These are phyloP conservation scores for Coregonus suidteri DNA, from an alignment of 2,797 vertebrate species.

Conservation along the genomic window DNA sequence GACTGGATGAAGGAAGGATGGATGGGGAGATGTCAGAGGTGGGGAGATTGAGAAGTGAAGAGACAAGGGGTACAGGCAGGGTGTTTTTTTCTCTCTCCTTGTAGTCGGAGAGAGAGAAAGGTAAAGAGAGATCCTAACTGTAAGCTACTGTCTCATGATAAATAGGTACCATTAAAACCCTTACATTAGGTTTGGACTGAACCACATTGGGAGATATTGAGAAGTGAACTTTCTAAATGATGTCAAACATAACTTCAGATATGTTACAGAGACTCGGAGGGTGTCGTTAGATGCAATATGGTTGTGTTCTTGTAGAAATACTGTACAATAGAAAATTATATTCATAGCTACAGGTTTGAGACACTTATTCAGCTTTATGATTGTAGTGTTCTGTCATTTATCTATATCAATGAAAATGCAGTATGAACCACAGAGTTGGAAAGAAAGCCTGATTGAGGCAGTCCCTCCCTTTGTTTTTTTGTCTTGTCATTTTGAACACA, in stretches of 20 bases:
- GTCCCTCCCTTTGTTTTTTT: too few relatives aligned
- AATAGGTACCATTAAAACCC: slow-evolving; percentile 50
- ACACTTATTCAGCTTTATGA: background rate
- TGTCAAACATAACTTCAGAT: slow-evolving; percentile 6
- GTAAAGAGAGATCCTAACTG: slow-evolving; percentile 33
- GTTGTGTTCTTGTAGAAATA: background rate
- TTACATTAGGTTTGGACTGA: slow-evolving; percentile 16
- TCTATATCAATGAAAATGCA: background rate
- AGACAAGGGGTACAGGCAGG: background rate
- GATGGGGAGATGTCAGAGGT: background rate
- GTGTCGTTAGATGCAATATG: too few relatives aligned
- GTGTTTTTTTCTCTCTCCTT: background rate
- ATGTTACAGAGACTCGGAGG: background rate
- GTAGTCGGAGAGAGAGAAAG: slow-evolving; percentile 2
- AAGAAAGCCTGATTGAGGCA: too few relatives aligned
- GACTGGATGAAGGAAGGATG: background rate
- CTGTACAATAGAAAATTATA: background rate
- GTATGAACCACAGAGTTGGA: too few relatives aligned
- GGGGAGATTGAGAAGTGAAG: slow-evolving; percentile 46
- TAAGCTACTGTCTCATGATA: slow-evolving; percentile 35
- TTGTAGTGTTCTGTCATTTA: background rate
- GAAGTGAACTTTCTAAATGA: slow-evolving; percentile 5
- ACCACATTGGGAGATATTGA: slow-evolving; percentile 30
- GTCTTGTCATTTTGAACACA: background rate
- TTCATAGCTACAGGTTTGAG: too few relatives aligned